Base-by-base conservation (phyloP, 2,888 invertebrate genomes). In the Callinectes sapidus region DNA sequence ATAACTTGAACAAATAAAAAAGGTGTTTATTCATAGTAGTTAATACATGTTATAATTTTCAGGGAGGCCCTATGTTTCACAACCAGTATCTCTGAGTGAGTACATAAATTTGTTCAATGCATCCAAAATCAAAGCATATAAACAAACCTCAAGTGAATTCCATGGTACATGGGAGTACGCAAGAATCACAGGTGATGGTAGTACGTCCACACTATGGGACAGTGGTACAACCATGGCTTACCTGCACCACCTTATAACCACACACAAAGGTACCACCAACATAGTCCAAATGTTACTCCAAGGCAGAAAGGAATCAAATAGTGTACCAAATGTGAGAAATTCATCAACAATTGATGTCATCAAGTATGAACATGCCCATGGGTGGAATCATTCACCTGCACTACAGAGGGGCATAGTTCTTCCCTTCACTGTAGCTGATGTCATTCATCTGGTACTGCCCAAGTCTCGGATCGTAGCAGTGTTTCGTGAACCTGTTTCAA, bases 131-230 rank as follows among this genome's bases (percentile, higher is more conserved):
- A 86, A 87, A 90, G 87, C 42, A 35, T 28, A 28, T 18, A 32
- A 42, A n/a, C 81, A 28, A 89, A 28, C 16, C 28, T 61, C 18
- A 28, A 18, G 8, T 23, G 54, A 85, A 14, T 18, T 42, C 16
- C 42, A n/a, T 1, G 66, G 35, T 2, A 35, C 5, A 10, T 85
- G 61, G 55, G 71, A 32, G 6, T 88, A 90, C 85, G n/a, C 89
- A 23, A 89, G 66, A n/a, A 91, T 91, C 35, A 93, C 92, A 48
- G 94, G 92, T 6, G 94, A 94, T 71, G 92, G 93, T 28, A 94
- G 94, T 87, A 93, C 93, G 8, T 93, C 92, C 28, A 93, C 94
- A 2, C 88, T 94, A 8, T 94, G 94, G 94, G 93, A 90, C 89
- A 91, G 92, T 18, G 48, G 87, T 54, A 66, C 61, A 32, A 91